A percentile compares a stretch with the other conserved stretches of the same genome.
Evolutionary conservation across 30 jellyfish, hydroid and myxozoan species (phyloP).

Genomic region (Aurelia aurita): DNA sequence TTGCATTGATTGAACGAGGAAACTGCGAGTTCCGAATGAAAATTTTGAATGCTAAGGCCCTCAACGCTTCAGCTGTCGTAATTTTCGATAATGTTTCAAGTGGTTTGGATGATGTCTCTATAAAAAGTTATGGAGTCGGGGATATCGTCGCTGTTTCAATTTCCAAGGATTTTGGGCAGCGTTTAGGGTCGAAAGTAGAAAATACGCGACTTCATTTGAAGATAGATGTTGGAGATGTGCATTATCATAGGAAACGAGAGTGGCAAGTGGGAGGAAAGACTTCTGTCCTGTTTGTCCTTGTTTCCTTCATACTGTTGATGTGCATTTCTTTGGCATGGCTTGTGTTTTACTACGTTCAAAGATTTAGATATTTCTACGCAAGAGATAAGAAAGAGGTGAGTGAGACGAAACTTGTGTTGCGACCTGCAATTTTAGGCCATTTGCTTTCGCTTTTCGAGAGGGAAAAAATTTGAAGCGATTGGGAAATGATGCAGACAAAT

Average conservation of each 20-base stretch:
- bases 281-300: constrained; percentile 92
- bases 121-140: constrained; percentile 54
- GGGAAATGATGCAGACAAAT: too few relatives aligned
- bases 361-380: constrained; percentile 89
- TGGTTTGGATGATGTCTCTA: not conserved
- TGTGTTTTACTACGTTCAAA: constrained; percentile 93
- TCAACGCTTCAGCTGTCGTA: constrained; percentile 92
- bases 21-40: constrained; percentile 67
- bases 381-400: constrained; percentile 95
- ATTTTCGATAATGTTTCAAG: constrained; percentile 61
- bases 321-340: constrained; percentile 98
- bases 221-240: constrained; percentile 69
- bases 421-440: too few relatives aligned
- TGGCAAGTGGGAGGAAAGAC: constrained; percentile 94
- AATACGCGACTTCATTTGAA: constrained; percentile 5
- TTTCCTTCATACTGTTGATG: constrained; percentile 93
- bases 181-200: constrained; percentile 12
- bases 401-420: too few relatives aligned
- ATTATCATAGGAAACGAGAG: constrained; percentile 33
- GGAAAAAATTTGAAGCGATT: too few relatives aligned
- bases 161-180: constrained; percentile 26
- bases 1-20: constrained; percentile 87
- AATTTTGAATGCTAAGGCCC: constrained; percentile 68
- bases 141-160: constrained; percentile 75
- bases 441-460: too few relatives aligned